Percentiles rank a stretch among this genome's conserved stretches.
Evolutionary conservation across 2,113 vertebrate genomes (phyloP).

Genomic region (Microtus pennsylvanicus): DNA sequence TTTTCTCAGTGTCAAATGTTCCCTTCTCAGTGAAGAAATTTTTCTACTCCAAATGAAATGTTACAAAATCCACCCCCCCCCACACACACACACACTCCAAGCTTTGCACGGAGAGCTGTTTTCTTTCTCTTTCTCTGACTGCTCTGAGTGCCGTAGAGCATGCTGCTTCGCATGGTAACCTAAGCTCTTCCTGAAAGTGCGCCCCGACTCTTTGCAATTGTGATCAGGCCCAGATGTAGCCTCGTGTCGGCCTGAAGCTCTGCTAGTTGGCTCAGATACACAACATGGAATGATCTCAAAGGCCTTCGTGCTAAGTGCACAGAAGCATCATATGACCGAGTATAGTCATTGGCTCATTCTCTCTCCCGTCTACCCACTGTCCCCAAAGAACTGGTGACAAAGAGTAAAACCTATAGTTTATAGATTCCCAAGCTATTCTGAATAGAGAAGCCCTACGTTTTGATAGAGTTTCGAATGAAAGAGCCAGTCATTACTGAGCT

Average conservation of each 20-base stretch:
- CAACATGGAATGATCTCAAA: constrained; percentile 88
- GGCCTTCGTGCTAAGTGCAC: constrained; percentile 80
- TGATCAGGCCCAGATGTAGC: constrained; percentile 90
- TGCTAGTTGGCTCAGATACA: constrained; percentile 84
- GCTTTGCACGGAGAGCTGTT: constrained; percentile 79
- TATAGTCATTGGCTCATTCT: constrained; percentile 78
- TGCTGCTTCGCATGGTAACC: constrained; percentile 87
- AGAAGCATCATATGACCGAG: constrained; percentile 82
- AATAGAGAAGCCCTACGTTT: constrained; percentile 52
- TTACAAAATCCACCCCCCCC: constrained; percentile 64
- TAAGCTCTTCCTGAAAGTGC: constrained; percentile 87
- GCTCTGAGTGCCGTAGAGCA: constrained; percentile 86
- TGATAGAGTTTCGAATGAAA: constrained; percentile 74
- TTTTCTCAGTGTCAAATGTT: constrained; percentile 75
- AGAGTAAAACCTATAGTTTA: constrained; percentile 85
- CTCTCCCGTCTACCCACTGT: rapidly evolving
- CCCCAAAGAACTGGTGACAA: constrained; percentile 54
- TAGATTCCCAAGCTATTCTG: constrained; percentile 77
- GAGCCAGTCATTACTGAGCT: constrained; percentile 75
- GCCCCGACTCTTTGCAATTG: constrained; percentile 88
- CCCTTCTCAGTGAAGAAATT: constrained; percentile 62
- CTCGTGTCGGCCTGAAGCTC: constrained; percentile 86
- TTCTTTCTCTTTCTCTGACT: constrained; percentile 87
- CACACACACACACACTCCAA: neutral
- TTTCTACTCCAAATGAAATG: constrained; percentile 85